A percentile compares a stretch with the other conserved stretches of the same genome.
Evolutionary conservation across 2,888 invertebrate species (phyloP).

Genomic region (Nemotelus pantherinus): DNA sequence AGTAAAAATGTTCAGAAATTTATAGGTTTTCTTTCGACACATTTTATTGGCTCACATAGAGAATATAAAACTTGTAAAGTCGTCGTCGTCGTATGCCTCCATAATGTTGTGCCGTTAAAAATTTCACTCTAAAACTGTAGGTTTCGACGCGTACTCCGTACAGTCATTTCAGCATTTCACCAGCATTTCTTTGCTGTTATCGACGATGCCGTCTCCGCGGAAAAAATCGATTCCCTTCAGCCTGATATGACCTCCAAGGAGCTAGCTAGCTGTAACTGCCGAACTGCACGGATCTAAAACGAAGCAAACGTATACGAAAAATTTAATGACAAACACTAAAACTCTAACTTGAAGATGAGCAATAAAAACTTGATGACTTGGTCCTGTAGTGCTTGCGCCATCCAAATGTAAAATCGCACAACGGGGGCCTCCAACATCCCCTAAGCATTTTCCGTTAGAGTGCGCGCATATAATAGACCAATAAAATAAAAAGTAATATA

Average conservation of each 20-base stretch:
- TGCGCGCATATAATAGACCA: conserved; percentile 49
- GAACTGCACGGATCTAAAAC: conserved; percentile 34
- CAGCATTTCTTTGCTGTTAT: background rate
- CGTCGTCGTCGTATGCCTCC: conserved; percentile 29
- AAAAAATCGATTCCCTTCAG: conserved; percentile 34
- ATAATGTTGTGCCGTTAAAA: conserved; percentile 42
- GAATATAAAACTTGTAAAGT: conserved; percentile 42
- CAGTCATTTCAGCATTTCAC: conserved; percentile 6
- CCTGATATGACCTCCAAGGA: conserved; percentile 7
- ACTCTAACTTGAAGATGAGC: conserved; percentile 51
- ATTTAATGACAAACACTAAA: conserved; percentile 51
- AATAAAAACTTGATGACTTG: conserved; percentile 51
- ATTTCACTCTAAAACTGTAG: conserved; percentile 40
- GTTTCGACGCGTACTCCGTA: conserved; percentile 20
- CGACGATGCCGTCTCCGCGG: conserved; percentile 18
- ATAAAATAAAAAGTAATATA: conserved; percentile 52
- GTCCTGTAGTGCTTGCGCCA: conserved; percentile 46
- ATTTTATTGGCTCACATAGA: conserved; percentile 37
- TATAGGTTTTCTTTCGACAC: conserved; percentile 40
- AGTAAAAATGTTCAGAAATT: conserved; percentile 40
- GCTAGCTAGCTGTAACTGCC: background rate
- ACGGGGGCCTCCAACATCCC: conserved; percentile 11
- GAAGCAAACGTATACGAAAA: conserved; percentile 48
- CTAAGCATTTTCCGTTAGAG: conserved; percentile 42
- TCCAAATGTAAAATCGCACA: conserved; percentile 34